Evolutionary conservation across 2,888 invertebrate genomes (phyloP), one percentile per base, ranked within the genome.

Genomic region (Polydrusus tereticollis): DNA sequence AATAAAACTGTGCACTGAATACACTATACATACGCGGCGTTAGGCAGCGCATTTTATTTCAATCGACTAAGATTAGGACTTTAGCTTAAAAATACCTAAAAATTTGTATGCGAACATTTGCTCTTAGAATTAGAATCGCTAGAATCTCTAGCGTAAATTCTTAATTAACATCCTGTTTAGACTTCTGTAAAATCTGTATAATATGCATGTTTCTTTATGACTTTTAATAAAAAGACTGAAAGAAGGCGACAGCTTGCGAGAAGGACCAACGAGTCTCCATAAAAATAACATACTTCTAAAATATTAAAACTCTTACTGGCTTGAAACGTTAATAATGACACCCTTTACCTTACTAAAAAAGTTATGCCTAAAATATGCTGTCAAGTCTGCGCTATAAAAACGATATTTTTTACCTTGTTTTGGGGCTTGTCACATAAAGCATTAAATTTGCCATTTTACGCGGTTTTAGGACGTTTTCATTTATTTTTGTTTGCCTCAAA

Each of bases 221-320:
- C 57, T 68, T 74, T 74, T 71, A 74, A 74, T 74, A 63, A 68
- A 73, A 74, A 68, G 20, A 36, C 43, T 70, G 38, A 47, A 69
- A 45, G 52, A 26, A 36, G 50, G 64, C 63, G 43, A 62, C 71
- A 74, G 62, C 59, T 68, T 68, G 55, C 33, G 38, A 38, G 52
- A 26, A 67, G 29, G 23, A 52, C 50, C 29, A 20, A 67, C 21
- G 14, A 55, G 50, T 58, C 66, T 57, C 50, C 62, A 63, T 67
- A 72, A 67, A 72, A 62, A 55, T 55, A 55, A 63, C 47, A 47
- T 63, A 60, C 50, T 47, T 63, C 8, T 26, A 47, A 63, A 50
- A 50, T 63, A 63, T 63, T 63, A 63, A 63, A 63, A 63, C 47
- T 63, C 33, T 33, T 33, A 16, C 47, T 63, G 63, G 47, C 33